phyloP scores from a whole-genome alignment of 2,113 vertebrate genomes.

The Thermophis baileyi region DNA sequence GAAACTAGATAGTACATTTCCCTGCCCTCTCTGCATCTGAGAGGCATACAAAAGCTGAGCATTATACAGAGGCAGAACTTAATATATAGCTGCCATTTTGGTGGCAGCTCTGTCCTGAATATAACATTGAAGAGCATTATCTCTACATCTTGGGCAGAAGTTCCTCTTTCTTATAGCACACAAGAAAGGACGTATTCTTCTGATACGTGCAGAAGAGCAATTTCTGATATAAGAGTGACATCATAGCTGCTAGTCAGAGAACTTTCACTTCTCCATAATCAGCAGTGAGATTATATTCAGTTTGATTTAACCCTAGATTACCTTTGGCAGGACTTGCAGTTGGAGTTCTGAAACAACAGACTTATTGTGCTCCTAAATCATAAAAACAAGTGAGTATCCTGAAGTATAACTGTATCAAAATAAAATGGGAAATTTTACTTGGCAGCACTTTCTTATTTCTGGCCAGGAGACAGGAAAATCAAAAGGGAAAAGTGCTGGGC shows the following conservation, averaged over 20 bases:
- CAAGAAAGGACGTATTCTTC: background rate
- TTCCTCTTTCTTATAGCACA: background rate
- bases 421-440: background rate
- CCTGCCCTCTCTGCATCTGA: background rate
- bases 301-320: background rate
- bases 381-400: background rate
- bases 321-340: background rate
- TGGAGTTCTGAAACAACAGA: background rate
- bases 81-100: background rate
- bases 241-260: background rate
- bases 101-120: background rate
- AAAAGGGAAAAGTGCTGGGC: background rate
- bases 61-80: background rate
- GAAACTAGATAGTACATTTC: background rate
- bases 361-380: background rate
- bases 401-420: background rate
- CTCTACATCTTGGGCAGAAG: background rate
- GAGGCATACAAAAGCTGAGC: background rate
- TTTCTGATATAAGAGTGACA: background rate
- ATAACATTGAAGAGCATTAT: background rate
- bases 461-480: background rate
- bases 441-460: background rate
- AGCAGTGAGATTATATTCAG: background rate
- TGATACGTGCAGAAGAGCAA: background rate
- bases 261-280: background rate